Evolutionary conservation across 2,888 invertebrate genomes (phyloP), one percentile per base, ranked within the genome.

Genomic region (Oscheius sp.): DNA sequence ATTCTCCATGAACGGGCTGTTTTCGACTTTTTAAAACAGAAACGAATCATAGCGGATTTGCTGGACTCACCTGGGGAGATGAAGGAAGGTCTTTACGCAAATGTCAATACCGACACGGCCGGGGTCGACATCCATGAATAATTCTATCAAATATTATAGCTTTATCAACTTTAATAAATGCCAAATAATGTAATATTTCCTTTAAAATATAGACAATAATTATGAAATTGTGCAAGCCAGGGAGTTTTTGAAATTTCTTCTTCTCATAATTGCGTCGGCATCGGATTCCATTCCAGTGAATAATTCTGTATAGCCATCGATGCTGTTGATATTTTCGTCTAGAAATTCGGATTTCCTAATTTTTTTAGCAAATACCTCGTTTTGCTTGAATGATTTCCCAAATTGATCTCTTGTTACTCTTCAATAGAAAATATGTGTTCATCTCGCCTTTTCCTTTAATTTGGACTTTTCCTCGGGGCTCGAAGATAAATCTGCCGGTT

Each of bases 401-500:
- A 64, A 86, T 79, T 23, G 86, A 86, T 53, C 83, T 76, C 76
- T 86, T 86, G 55, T 74, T 77, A 59, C 84, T 84, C 41, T 80
- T 76, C 35, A 75, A 45, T n/a, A 86, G 75, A 61, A 83, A 86
- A 73, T 80, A 85, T 0, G 86, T 86, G 35, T 84, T 79, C 86
- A 86, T 85, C 58, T 83, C 80, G 2, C 83, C 85, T 29, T 85
- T 85, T 53, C 85, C 85, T 72, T 86, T 86, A 49, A 87, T 84
- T 35, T 74, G 75, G 12, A 84, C 80, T 45, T 73, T 78, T 35
- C 86, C 87, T 9, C 87, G 82, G 7, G 77, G 55, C 25, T 80
- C 77, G 69, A 87, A 87, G 45, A 81, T 80, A 69, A 87, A 87
- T 2, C 87, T 76, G 1, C 87, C 87, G 6, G 84, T 84, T 12